Evolutionary conservation across 2,113 vertebrate species (phyloP).

Genomic region (Apeltes quadracus): DNA sequence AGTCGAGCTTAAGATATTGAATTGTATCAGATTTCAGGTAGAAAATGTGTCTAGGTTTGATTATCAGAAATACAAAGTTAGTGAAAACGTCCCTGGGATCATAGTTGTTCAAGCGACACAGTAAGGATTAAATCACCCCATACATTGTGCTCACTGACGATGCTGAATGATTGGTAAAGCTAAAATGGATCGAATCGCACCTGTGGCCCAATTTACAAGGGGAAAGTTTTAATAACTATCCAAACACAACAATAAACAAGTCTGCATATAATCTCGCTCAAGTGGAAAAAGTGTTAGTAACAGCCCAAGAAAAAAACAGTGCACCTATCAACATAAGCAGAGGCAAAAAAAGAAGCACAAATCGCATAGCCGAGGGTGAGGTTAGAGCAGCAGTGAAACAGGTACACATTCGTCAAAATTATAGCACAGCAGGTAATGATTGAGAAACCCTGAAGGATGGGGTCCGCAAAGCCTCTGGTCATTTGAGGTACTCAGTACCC

Average conservation of each 20-base stretch:
- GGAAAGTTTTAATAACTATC: neutral
- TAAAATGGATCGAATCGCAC: neutral
- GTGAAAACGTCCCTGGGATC: neutral
- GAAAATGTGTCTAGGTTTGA: slow-evolving; percentile 5
- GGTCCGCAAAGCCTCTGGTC: slow-evolving; percentile 77
- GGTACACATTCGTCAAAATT: slow-evolving; percentile 48
- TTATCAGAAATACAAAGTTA: slow-evolving; percentile 15
- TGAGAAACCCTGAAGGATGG: slow-evolving; percentile 61
- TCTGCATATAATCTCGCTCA: slow-evolving; percentile 11
- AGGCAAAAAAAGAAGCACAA: slow-evolving; percentile 19
- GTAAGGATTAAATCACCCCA: slow-evolving; percentile 1
- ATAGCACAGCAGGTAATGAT: slow-evolving; percentile 61
- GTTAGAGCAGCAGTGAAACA: slow-evolving; percentile 55
- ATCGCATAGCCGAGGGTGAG: slow-evolving; percentile 7
- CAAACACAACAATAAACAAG: neutral
- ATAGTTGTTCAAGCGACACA: slow-evolving; percentile 9
- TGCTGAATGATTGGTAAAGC: neutral
- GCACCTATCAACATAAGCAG: slow-evolving; percentile 26
- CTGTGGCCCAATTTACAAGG: neutral
- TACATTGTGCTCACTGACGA: slow-evolving; percentile 13
- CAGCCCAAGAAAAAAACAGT: slow-evolving; percentile 20
- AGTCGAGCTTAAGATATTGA: slow-evolving; percentile 21
- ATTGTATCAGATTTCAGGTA: slow-evolving; percentile 30
- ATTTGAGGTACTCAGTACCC: slow-evolving; percentile 78
- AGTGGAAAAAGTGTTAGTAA: slow-evolving; percentile 49